phyloP scores from a whole-genome alignment of 1,140 invertebrate species.

The Megalonaias nervosa region DNA sequence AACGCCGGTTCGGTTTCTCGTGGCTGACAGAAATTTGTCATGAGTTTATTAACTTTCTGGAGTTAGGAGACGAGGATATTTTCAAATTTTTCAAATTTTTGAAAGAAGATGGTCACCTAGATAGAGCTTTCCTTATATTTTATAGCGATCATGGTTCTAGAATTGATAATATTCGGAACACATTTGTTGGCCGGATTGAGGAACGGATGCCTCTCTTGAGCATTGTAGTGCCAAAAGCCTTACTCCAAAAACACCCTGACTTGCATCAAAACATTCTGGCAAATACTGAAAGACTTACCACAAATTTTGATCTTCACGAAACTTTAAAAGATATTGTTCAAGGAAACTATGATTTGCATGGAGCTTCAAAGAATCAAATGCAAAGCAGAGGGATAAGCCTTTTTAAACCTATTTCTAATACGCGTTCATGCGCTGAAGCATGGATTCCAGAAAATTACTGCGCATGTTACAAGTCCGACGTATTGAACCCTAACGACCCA shows the following conservation, averaged over 20 bases:
- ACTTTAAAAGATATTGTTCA: slow-evolving; percentile 68
- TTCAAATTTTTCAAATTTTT: slow-evolving; percentile 64
- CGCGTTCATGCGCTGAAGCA: slow-evolving; percentile 67
- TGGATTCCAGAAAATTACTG: slow-evolving; percentile 71
- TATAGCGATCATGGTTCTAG: slow-evolving; percentile 95
- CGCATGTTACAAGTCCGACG: slow-evolving; percentile 62
- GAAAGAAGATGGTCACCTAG: slow-evolving; percentile 62
- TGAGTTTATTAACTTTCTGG: slow-evolving; percentile 40
- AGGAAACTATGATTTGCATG: slow-evolving; percentile 40
- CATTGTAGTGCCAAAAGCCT: slow-evolving; percentile 82
- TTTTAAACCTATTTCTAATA: slow-evolving; percentile 65
- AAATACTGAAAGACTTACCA: slow-evolving; percentile 75
- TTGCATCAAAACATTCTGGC: slow-evolving; percentile 79
- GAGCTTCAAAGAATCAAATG: not conserved
- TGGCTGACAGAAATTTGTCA: slow-evolving; percentile 37
- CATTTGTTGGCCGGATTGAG: slow-evolving; percentile 89
- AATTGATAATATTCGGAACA: slow-evolving; percentile 86
- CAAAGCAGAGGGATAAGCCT: slow-evolving; percentile 65
- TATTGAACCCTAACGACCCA: not conserved
- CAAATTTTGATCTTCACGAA: slow-evolving; percentile 72
- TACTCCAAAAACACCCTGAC: slow-evolving; percentile 77
- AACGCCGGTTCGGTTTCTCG: slow-evolving; percentile 26
- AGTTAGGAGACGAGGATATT: slow-evolving; percentile 39
- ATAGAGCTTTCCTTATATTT: slow-evolving; percentile 81
- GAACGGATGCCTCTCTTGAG: slow-evolving; percentile 90